phyloP scores from a whole-genome alignment of 2,888 invertebrate species.

The Morinoia aosen region DNA sequence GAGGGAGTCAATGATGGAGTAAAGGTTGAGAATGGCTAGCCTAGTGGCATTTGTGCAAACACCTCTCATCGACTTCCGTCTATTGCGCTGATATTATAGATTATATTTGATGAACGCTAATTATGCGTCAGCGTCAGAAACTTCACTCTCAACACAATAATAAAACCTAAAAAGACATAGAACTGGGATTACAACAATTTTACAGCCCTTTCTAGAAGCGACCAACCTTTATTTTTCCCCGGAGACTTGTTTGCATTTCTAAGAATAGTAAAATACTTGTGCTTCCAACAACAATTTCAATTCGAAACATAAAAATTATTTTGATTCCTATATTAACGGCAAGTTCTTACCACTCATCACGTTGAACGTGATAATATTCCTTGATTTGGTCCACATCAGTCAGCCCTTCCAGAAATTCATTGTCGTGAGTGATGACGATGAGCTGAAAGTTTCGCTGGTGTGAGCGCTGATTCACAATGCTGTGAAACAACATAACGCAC shows the following conservation, averaged over 20 bases:
- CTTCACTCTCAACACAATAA: not conserved
- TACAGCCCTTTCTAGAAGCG: not conserved
- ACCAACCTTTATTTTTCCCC: not conserved
- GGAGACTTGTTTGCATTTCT: not conserved
- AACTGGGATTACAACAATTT: not conserved
- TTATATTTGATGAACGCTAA: no score
- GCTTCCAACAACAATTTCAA: not conserved
- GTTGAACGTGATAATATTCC: constrained; percentile 80
- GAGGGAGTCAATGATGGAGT: no score
- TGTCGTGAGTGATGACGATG: constrained; percentile 97
- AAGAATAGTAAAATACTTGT: not conserved
- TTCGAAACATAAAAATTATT: not conserved
- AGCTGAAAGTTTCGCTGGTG: constrained; percentile 85
- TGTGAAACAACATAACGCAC: constrained; percentile 32
- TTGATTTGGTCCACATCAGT: constrained; percentile 80
- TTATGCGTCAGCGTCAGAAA: no score
- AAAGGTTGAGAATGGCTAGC: no score
- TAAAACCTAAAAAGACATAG: not conserved
- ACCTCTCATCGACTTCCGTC: no score
- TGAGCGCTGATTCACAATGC: constrained; percentile 72
- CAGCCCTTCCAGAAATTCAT: constrained; percentile 87
- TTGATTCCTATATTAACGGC: not conserved
- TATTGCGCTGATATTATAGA: no score
- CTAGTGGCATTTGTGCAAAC: no score
- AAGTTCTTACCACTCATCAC: constrained; percentile 73